A percentile compares a stretch with the other conserved stretches of the same genome.
phyloP scores from a whole-genome alignment of 1,140 invertebrate species.

The Saccostrea glomerata region DNA sequence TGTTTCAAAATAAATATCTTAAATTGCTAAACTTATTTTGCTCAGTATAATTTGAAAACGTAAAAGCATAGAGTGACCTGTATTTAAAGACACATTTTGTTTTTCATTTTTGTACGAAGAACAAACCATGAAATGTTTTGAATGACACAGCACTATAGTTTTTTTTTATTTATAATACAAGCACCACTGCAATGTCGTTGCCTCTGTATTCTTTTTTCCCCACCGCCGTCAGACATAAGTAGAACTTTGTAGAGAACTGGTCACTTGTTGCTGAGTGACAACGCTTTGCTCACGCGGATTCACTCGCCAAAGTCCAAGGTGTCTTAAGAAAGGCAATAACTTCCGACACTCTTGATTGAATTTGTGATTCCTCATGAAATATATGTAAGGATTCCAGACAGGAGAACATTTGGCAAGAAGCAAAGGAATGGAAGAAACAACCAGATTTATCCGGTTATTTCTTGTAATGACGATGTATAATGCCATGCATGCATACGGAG shows the following conservation, averaged over 20 bases:
- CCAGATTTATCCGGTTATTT: not conserved
- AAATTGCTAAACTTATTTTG: too few species aligned
- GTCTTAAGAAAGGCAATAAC: not conserved
- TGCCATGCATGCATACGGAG: not conserved
- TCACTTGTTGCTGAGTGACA: not conserved
- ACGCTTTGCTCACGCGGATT: not conserved
- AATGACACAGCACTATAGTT: too few species aligned
- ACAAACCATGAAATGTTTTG: too few species aligned
- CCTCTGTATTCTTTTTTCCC: too few species aligned
- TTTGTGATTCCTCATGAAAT: not conserved
- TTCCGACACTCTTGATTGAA: not conserved
- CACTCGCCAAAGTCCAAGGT: not conserved
- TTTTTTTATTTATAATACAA: too few species aligned
- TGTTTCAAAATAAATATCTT: too few species aligned
- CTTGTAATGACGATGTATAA: not conserved
- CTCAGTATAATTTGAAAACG: too few species aligned
- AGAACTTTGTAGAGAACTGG: constrained; percentile 81
- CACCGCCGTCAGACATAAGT: not conserved
- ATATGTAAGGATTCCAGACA: not conserved
- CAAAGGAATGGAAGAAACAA: not conserved
- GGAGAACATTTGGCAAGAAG: not conserved
- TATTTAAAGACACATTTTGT: too few species aligned
- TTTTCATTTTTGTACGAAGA: too few species aligned
- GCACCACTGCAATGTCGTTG: not conserved
- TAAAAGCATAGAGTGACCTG: too few species aligned